Evolutionary conservation across 2,888 invertebrate species (phyloP).

Genomic region (Reticulitermes lucifugus): DNA sequence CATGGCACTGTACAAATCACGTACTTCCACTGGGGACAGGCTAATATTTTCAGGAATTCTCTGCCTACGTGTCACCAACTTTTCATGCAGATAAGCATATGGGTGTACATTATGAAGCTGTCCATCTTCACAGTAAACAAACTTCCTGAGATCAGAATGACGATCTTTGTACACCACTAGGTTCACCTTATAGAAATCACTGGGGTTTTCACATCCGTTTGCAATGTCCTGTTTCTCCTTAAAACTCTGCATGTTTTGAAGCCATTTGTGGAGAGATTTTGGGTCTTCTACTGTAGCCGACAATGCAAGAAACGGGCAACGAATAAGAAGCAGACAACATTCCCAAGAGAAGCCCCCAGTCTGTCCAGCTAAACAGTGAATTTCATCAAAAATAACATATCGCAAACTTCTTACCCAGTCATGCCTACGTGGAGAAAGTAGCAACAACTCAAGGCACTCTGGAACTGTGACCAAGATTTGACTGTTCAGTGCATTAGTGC

Average conservation of each 20-base stretch:
- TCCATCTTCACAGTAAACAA: conserved; percentile 50
- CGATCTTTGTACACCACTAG: conserved; percentile 54
- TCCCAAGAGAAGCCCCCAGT: conserved; percentile 55
- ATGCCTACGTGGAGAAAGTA: conserved; percentile 54
- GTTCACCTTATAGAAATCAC: conserved; percentile 52
- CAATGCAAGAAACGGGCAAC: conserved; percentile 56
- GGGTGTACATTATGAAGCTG: conserved; percentile 54
- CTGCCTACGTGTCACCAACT: conserved; percentile 43
- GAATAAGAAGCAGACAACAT: conserved; percentile 54
- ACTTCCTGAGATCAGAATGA: conserved; percentile 55
- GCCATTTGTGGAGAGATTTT: conserved; percentile 53
- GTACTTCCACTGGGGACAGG: not conserved
- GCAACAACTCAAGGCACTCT: conserved; percentile 55
- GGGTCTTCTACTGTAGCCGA: conserved; percentile 56
- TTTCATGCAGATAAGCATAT: conserved; percentile 52
- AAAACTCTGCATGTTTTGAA: conserved; percentile 54
- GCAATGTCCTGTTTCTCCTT: conserved; percentile 51
- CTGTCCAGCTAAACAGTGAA: conserved; percentile 55
- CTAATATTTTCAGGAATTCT: conserved; percentile 51
- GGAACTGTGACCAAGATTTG: conserved; percentile 56
- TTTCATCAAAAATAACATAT: conserved; percentile 56
- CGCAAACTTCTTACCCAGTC: conserved; percentile 53
- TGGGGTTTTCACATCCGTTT: conserved; percentile 44
- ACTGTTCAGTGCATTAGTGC: conserved; percentile 51
- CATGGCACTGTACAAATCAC: conserved; percentile 54